Percentiles rank a stretch among this genome's conserved stretches.
Evolutionary conservation across 2,888 invertebrate genomes (phyloP).

Genomic region (Meteorus cinctellus): DNA sequence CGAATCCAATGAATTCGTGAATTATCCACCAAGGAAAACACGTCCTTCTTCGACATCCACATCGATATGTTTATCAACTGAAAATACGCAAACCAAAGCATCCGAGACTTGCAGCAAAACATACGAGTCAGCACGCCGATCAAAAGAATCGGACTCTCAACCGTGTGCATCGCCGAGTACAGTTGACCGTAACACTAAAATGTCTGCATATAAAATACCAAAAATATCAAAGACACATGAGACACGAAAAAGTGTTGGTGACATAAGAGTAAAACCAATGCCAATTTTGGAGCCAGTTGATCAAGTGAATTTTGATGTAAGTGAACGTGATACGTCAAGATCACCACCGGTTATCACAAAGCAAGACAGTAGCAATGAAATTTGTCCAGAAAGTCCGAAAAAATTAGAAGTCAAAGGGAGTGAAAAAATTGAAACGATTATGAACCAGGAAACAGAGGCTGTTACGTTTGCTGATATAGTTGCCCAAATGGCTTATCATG

Average conservation of each 20-base stretch:
- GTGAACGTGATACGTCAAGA: constrained; percentile 64
- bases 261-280: constrained; percentile 53
- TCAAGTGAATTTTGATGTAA: constrained; percentile 55
- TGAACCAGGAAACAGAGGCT: constrained; percentile 45
- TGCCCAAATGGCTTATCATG: constrained; percentile 68
- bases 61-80: constrained; percentile 21
- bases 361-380: constrained; percentile 54
- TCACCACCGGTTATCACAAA: constrained; percentile 69
- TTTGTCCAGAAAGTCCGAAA: constrained; percentile 41
- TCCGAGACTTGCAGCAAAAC: not conserved
- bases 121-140: constrained; percentile 8
- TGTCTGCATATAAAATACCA: constrained; percentile 53
- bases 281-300: constrained; percentile 65
- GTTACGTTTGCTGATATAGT: constrained; percentile 67
- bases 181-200: constrained; percentile 41
- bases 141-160: constrained; percentile 21
- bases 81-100: constrained; percentile 33
- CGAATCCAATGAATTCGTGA: constrained; percentile 25
- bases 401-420: constrained; percentile 48
- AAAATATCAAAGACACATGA: constrained; percentile 47
- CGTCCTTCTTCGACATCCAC: constrained; percentile 19
- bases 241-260: constrained; percentile 3
- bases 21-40: constrained; percentile 26
- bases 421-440: constrained; percentile 44
- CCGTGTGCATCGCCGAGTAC: constrained; percentile 15